A percentile compares a stretch with the other conserved stretches of the same genome.
Evolutionary conservation across 1,140 invertebrate species (phyloP).

Genomic region (Ceratitis capitata): DNA sequence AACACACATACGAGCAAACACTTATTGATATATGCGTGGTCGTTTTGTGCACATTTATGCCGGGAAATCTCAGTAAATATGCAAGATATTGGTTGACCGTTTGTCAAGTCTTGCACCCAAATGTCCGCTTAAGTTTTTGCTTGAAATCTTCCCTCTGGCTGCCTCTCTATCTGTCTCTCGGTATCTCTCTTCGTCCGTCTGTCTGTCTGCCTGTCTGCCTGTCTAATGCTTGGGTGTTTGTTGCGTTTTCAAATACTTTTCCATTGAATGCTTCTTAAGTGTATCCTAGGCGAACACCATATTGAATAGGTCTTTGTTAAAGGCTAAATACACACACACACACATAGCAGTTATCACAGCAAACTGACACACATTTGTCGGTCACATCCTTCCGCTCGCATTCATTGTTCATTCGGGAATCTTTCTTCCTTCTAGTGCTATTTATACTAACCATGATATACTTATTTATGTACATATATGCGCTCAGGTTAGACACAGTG

Average conservation of each 20-base stretch:
- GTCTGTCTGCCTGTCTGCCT: background rate
- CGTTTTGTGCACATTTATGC: too few species aligned
- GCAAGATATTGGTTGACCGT: slow-evolving; percentile 7
- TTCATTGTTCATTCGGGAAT: slow-evolving; percentile 15
- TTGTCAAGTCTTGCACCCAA: background rate
- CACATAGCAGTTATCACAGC: background rate
- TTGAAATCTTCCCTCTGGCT: background rate
- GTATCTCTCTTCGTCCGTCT: background rate
- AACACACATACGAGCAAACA: too few species aligned
- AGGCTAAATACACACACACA: background rate
- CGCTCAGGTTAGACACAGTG: background rate
- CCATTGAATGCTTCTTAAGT: slow-evolving; percentile 28
- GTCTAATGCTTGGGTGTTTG: background rate
- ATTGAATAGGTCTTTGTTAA: background rate
- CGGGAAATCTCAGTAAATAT: slow-evolving; percentile 17
- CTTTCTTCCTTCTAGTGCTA: too few species aligned
- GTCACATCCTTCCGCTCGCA: background rate
- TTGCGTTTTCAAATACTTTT: background rate
- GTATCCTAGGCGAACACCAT: slow-evolving; percentile 13
- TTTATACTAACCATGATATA: too few species aligned
- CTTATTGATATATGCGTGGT: too few species aligned
- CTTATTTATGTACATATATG: too few species aligned
- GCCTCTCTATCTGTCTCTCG: background rate
- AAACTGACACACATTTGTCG: slow-evolving; percentile 20
- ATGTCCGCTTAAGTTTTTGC: background rate